Base-by-base conservation (phyloP, 2,888 invertebrate genomes). In the Apantesis nais region DNA sequence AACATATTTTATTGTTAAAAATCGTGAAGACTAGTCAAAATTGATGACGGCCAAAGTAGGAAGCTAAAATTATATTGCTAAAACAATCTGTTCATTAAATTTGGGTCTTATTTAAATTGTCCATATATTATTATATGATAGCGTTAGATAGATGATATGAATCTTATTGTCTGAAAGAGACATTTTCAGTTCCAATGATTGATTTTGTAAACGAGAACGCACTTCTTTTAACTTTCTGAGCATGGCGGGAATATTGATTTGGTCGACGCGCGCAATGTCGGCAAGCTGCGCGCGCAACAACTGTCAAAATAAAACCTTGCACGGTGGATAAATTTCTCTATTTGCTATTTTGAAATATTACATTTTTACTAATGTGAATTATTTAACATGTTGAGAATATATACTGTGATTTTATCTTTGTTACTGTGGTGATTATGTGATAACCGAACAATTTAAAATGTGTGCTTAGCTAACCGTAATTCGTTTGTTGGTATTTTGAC, bases 201-300 rank as follows among this genome's bases (percentile, higher is more conserved):
- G 12, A 31, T 44, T 58, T 67, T 22, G 75, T 72, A 78, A 81
- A 37, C 25, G 77, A 78, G 76, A 84, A 83, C 83, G 73, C 14
- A 77, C 77, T 73, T 44, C 12, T 63, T 62, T 48, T 22, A 16
- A 63, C 44, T 44, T 68, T 41, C 65, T 58, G 66, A 73, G 70
- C 71, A 75, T 77, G 80, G 77, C 79, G 74, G 72, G 73, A 73
- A 85, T 92, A 93, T 93, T 87, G 93, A 93, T 93, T 90, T 86
- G 77, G 64, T 68, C 61, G 60, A 77, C 79, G 83, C 85, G 84
- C 83, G 80, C 79, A 80, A 74, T 79, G 82, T 73, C 79, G 71
- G 70, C n/a, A 48, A 63, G 70, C 75, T 77, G 90, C 93, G 93
- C 90, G 91, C 93, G 93, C 93, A 90, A 29, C 67, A 73, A 39